Evolutionary conservation across 2,113 vertebrate species (phyloP).

Genomic region (Proterorhinus semilunaris): DNA sequence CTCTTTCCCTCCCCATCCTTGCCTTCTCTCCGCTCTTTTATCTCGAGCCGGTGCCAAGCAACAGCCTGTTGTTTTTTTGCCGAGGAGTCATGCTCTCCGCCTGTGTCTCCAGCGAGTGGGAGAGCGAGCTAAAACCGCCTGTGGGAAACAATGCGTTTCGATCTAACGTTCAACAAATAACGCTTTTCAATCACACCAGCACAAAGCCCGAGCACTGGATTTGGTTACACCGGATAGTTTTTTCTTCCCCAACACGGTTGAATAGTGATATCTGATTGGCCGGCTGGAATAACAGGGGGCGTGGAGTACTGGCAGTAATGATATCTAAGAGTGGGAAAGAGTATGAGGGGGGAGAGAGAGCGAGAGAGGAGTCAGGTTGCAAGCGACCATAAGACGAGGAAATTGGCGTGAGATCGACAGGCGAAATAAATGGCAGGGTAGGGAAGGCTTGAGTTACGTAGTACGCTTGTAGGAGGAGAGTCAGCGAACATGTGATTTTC

Average conservation of each 20-base stretch:
- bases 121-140: conserved; percentile 60
- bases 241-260: conserved; percentile 24
- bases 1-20: neutral
- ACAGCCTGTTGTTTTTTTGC: conserved; percentile 65
- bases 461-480: conserved; percentile 50
- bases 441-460: conserved; percentile 37
- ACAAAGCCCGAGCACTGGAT: neutral
- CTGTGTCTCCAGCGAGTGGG: conserved; percentile 51
- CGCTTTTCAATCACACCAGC: neutral
- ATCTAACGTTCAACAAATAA: neutral
- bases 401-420: conserved; percentile 56
- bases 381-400: conserved; percentile 66
- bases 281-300: conserved; percentile 39
- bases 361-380: conserved; percentile 53
- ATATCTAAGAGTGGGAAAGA: conserved; percentile 59
- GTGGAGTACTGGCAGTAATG: conserved; percentile 59
- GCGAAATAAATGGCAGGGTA: conserved; percentile 17
- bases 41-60: conserved; percentile 48
- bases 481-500: conserved; percentile 60
- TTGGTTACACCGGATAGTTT: conserved; percentile 8
- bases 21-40: conserved; percentile 29
- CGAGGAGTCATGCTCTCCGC: conserved; percentile 28
- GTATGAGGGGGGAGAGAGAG: conserved; percentile 31
- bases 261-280: conserved; percentile 50
- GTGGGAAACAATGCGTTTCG: conserved; percentile 24